Evolutionary conservation across 2,888 invertebrate species (phyloP).

Genomic region (Gandaritis pyraliata): DNA sequence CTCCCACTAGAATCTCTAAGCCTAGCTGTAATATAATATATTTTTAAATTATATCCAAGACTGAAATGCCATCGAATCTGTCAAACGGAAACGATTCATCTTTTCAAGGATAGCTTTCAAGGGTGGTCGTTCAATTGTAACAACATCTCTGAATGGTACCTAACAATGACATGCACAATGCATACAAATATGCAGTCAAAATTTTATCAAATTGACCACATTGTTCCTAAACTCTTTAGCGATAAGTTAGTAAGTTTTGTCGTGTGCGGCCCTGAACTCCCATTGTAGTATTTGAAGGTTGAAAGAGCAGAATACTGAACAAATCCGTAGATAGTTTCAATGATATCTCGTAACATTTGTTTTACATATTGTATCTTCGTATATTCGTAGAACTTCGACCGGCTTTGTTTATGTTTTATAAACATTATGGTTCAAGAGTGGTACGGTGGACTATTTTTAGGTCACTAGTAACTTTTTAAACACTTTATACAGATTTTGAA

Average conservation of each 20-base stretch:
- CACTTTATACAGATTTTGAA: too few species aligned
- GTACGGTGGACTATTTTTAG: not conserved
- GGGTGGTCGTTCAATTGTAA: too few species aligned
- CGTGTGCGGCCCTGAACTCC: not conserved
- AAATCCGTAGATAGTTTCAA: not conserved
- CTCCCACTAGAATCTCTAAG: too few species aligned
- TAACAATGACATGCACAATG: too few species aligned
- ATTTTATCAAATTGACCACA: not conserved
- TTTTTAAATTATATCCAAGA: too few species aligned
- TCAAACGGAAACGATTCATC: too few species aligned
- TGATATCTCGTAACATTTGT: not conserved
- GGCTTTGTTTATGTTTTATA: slow-evolving; percentile 13
- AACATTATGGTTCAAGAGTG: slow-evolving; percentile 1
- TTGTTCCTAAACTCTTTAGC: not conserved
- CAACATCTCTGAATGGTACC: too few species aligned
- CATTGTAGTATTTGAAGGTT: not conserved
- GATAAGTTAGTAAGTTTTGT: not conserved
- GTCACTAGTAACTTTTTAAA: too few species aligned
- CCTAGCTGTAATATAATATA: too few species aligned
- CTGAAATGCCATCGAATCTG: too few species aligned
- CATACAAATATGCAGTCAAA: not conserved
- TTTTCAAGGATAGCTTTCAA: too few species aligned
- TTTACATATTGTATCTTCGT: not conserved
- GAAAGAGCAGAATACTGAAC: not conserved
- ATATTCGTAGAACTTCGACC: not conserved